A percentile compares a stretch with the other conserved stretches of the same genome.
Conservation (phyloP, 2,797 vertebrate species). For the Myotis daubentonii region DNA sequence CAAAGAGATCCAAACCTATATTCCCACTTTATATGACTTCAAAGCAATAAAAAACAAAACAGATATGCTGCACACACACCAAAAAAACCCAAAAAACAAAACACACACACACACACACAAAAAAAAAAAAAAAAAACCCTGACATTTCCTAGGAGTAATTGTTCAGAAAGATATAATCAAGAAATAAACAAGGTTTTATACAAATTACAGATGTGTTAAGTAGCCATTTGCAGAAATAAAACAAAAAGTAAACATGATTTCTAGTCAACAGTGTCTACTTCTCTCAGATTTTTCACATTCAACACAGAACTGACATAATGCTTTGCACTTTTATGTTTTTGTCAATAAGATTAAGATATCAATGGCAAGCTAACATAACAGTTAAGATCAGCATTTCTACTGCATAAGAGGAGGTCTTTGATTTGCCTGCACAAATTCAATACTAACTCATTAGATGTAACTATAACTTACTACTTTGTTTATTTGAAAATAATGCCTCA, state of each 20-base stretch:
- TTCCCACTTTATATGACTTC: constrained; percentile 71
- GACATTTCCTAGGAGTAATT: neutral
- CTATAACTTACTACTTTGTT: constrained; percentile 62
- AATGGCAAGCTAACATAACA: constrained; percentile 36
- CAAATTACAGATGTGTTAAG: constrained; percentile 16
- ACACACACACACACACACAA: neutral
- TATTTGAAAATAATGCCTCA: constrained; percentile 33
- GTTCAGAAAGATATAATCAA: neutral
- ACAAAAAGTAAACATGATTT: neutral
- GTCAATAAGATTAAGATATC: constrained; percentile 66
- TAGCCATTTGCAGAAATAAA: neutral
- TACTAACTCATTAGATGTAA: constrained; percentile 63
- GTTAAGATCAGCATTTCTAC: constrained; percentile 41
- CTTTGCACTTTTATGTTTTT: constrained; percentile 50
- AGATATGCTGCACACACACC: neutral
- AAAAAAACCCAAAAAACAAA: too few species aligned
- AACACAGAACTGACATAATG: neutral
- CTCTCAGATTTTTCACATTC: constrained; percentile 20
- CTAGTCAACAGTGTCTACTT: neutral
- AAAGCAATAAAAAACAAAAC: constrained; percentile 56
- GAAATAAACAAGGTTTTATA: constrained; percentile 27
- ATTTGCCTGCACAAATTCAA: constrained; percentile 63
- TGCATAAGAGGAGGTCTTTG: constrained; percentile 30
- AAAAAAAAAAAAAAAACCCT: neutral
- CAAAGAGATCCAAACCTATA: constrained; percentile 73